Conservation (phyloP, 2,797 vertebrate species). For the Eupleurogrammus muticus region DNA sequence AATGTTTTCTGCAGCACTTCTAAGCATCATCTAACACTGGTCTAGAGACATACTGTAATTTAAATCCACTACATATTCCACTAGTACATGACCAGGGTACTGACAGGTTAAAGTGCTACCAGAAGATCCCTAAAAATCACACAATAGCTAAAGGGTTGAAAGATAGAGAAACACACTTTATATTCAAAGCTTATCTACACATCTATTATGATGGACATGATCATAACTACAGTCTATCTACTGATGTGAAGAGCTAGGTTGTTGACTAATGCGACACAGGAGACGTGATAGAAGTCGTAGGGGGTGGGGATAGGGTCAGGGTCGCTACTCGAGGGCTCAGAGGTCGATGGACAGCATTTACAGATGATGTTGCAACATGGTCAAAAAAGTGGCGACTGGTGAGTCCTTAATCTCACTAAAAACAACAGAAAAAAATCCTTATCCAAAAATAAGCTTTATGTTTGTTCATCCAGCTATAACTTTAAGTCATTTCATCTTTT, state of each 20-base stretch:
- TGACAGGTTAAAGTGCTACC: conserved; percentile 56
- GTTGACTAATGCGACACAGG: conserved; percentile 8
- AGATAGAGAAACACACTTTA: conserved; percentile 25
- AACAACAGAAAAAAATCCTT: conserved; percentile 32
- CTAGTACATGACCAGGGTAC: conserved; percentile 48
- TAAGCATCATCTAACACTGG: conserved; percentile 25
- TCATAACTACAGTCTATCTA: conserved; percentile 13
- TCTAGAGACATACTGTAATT: conserved; percentile 17
- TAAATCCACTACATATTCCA: conserved; percentile 16
- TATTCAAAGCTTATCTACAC: conserved; percentile 32
- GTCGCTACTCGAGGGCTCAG: conserved; percentile 47
- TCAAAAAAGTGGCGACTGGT: conserved; percentile 39
- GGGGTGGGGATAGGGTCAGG: conserved; percentile 24
- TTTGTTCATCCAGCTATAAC: conserved; percentile 63
- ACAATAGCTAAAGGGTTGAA: conserved; percentile 38
- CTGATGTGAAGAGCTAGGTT: not conserved
- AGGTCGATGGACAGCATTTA: conserved; percentile 57
- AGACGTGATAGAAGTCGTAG: conserved; percentile 46
- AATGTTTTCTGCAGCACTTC: conserved; percentile 28
- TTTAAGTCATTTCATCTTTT: conserved; percentile 35
- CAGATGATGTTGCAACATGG: conserved; percentile 37
- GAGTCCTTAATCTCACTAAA: conserved; percentile 54
- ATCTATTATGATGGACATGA: conserved; percentile 27
- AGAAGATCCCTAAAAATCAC: conserved; percentile 23
- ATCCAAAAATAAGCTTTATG: conserved; percentile 71